Conservation (phyloP, 2,888 invertebrate species). For the Bombylius major region DNA sequence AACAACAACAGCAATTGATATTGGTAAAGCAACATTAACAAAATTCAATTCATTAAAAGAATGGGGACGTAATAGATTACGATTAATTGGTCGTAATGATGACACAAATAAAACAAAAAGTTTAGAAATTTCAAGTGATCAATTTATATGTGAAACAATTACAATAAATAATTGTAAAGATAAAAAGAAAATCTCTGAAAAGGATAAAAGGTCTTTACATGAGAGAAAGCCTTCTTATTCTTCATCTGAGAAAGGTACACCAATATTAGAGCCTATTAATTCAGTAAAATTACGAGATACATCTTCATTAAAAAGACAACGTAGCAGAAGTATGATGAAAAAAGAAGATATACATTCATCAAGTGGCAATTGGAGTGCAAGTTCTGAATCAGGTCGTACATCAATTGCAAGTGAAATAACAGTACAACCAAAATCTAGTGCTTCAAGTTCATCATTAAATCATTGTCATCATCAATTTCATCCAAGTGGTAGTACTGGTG, state of each 20-base stretch:
- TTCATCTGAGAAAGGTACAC: slow-evolving; percentile 50
- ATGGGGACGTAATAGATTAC: slow-evolving; percentile 70
- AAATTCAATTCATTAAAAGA: slow-evolving; percentile 66
- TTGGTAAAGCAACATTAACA: slow-evolving; percentile 38
- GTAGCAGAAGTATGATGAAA: slow-evolving; percentile 46
- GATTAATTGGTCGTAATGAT: slow-evolving; percentile 53
- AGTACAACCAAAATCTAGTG: slow-evolving; percentile 55
- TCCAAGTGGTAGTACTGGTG: slow-evolving; percentile 38
- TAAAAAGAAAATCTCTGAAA: slow-evolving; percentile 43
- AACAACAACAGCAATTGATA: slow-evolving; percentile 17
- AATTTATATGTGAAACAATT: slow-evolving; percentile 17
- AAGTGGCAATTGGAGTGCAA: slow-evolving; percentile 91
- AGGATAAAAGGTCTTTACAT: slow-evolving; percentile 53
- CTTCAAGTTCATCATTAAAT: slow-evolving; percentile 58
- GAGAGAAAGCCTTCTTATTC: slow-evolving; percentile 70
- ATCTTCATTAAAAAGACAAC: slow-evolving; percentile 55
- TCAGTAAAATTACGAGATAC: slow-evolving; percentile 67
- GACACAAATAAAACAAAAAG: slow-evolving; percentile 19
- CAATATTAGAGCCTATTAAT: slow-evolving; percentile 10
- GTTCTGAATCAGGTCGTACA: slow-evolving; percentile 76
- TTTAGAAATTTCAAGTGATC: slow-evolving; percentile 35
- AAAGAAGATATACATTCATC: slow-evolving; percentile 81
- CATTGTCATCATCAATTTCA: slow-evolving; percentile 22
- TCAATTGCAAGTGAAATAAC: slow-evolving; percentile 75
- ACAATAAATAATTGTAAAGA: slow-evolving; percentile 33